A percentile compares a stretch with the other conserved stretches of the same genome.
Evolutionary conservation across 1,140 invertebrate genomes (phyloP).

Genomic region (Trichonephila clavata): DNA sequence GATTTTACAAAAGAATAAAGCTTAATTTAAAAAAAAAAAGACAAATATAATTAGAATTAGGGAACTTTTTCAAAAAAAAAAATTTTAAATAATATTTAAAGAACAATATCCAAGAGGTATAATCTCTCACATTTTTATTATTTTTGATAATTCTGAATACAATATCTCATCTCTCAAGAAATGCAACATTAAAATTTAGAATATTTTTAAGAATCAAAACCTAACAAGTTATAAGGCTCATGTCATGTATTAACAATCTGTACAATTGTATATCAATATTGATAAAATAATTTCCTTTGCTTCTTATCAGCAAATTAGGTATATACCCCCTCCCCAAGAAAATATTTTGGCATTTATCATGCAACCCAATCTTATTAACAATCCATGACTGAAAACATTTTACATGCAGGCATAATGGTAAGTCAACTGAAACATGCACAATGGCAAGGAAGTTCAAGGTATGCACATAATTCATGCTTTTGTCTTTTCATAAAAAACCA

Average conservation of each 20-base stretch:
- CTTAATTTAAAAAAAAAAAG: too few relatives aligned
- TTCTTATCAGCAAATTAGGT: neutral
- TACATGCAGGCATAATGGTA: slow-evolving; percentile 52
- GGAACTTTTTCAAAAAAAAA: too few relatives aligned
- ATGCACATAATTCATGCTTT: neutral
- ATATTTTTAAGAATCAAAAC: slow-evolving; percentile 59
- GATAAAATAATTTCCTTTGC: slow-evolving; percentile 36
- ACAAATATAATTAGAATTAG: too few relatives aligned
- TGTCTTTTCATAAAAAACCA: neutral
- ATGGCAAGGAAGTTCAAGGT: slow-evolving; percentile 43
- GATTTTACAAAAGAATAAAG: too few relatives aligned
- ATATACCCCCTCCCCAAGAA: slow-evolving; percentile 42
- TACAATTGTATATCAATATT: slow-evolving; percentile 54
- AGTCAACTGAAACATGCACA: slow-evolving; percentile 48
- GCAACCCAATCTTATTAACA: slow-evolving; percentile 39
- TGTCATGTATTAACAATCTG: slow-evolving; percentile 63
- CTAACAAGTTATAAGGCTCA: slow-evolving; percentile 65
- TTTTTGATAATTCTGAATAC: neutral
- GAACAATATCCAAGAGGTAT: neutral
- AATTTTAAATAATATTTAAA: too few relatives aligned
- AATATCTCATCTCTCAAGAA: slow-evolving; percentile 32
- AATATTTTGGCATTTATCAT: slow-evolving; percentile 55
- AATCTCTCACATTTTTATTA: neutral
- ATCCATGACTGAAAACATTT: slow-evolving; percentile 48
- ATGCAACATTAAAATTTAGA: slow-evolving; percentile 26